Percentiles rank a stretch among this genome's conserved stretches.
These are phyloP conservation scores for Venturia canescens DNA, from an alignment of 1,140 invertebrate genomes.

Conservation along the genomic window DNA sequence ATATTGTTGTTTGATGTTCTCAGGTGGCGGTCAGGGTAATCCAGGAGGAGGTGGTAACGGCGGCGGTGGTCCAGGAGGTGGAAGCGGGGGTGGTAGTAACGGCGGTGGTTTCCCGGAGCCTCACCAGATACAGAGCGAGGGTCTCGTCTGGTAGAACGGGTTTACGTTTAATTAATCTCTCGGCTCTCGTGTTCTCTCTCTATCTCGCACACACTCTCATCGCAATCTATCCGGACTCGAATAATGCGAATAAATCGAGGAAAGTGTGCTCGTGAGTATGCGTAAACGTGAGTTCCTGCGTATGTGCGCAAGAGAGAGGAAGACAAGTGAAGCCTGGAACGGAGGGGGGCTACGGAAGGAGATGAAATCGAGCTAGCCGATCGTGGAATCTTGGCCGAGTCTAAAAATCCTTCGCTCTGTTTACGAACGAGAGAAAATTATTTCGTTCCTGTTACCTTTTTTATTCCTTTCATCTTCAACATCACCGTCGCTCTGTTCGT, in stretches of 20 bases:
- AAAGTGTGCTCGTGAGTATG: constrained; percentile 9
- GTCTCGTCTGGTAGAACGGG: constrained; percentile 83
- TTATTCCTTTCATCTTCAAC: too few relatives aligned
- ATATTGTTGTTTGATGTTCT: constrained; percentile 50
- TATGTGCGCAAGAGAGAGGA: not conserved
- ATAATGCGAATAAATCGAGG: constrained; percentile 34
- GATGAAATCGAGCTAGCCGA: not conserved
- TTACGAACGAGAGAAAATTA: not conserved
- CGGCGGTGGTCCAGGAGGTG: constrained; percentile 72
- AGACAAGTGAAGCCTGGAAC: not conserved
- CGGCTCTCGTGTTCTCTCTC: constrained; percentile 29
- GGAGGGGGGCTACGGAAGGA: not conserved
- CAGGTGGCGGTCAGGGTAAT: constrained; percentile 75
- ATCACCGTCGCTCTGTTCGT: too few relatives aligned
- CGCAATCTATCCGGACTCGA: constrained; percentile 31
- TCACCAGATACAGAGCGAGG: constrained; percentile 85
- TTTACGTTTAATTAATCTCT: constrained; percentile 72
- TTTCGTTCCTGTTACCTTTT: too few relatives aligned
- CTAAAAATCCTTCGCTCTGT: not conserved
- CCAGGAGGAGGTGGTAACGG: constrained; percentile 72
- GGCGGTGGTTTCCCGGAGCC: constrained; percentile 83
- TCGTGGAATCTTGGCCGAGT: not conserved
- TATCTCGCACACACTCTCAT: not conserved
- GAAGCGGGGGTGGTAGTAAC: constrained; percentile 75
- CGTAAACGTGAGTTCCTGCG: not conserved